Percentiles rank a stretch among this genome's conserved stretches.
Conservation (phyloP, 2,888 invertebrate genomes). For the Hydropsyche betteni region DNA sequence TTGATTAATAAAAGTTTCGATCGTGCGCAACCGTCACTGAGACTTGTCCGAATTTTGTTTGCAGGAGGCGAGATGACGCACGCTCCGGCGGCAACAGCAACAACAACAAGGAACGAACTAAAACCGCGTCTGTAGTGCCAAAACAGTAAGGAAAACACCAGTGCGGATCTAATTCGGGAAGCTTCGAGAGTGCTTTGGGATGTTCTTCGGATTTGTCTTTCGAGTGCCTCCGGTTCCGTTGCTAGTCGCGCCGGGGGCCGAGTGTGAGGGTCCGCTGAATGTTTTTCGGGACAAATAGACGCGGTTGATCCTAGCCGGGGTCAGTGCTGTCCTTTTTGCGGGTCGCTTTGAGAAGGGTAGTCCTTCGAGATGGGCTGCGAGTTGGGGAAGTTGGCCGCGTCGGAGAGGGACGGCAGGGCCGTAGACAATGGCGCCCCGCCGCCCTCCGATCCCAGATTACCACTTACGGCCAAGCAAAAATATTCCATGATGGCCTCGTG, state of each 20-base stretch:
- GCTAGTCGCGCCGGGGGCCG: not conserved
- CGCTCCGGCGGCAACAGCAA: no score
- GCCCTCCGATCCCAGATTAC: constrained; percentile 79
- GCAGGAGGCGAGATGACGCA: no score
- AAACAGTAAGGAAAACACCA: no score
- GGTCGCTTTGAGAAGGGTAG: constrained; percentile 39
- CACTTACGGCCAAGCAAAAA: constrained; percentile 86
- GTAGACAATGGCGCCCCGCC: constrained; percentile 73
- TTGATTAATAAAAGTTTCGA: not conserved
- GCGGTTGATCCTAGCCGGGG: constrained; percentile 20
- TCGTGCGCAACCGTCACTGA: not conserved
- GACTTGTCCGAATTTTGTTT: not conserved
- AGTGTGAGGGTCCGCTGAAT: not conserved
- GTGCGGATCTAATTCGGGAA: no score
- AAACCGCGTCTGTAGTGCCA: no score
- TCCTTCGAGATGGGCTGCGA: constrained; percentile 75
- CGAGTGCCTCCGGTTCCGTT: constrained; percentile 13
- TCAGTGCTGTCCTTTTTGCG: not conserved
- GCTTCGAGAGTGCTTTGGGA: not conserved
- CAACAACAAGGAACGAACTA: no score
- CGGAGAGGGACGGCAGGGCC: constrained; percentile 63
- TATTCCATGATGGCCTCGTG: constrained; percentile 90
- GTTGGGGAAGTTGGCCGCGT: constrained; percentile 76
- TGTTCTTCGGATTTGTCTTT: constrained; percentile 12
- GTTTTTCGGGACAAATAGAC: constrained; percentile 34